Conservation (phyloP, 2,797 vertebrate species). For the Carcharodon carcharias region DNA sequence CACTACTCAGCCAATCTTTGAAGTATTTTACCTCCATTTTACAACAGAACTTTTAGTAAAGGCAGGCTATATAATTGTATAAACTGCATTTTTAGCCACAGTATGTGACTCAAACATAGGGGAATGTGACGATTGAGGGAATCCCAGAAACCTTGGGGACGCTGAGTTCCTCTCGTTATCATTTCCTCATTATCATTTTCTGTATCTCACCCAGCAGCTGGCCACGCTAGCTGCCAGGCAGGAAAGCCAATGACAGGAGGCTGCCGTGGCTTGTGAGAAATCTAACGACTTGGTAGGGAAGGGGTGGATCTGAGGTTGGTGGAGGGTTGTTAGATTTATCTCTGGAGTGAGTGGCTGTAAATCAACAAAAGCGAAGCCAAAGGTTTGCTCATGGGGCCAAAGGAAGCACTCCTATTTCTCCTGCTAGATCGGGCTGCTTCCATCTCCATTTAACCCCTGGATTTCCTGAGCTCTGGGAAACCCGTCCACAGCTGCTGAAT, state of each 20-base stretch:
- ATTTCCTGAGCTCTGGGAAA: background rate
- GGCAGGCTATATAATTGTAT: background rate
- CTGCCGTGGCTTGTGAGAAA: background rate
- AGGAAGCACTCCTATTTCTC: background rate
- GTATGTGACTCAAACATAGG: background rate
- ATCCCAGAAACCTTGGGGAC: background rate
- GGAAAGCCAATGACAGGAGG: background rate
- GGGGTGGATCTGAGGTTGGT: background rate
- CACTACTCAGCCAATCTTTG: too few relatives aligned
- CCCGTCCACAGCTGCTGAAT: background rate
- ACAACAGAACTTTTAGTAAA: background rate
- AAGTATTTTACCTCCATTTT: too few relatives aligned
- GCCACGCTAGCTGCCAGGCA: background rate
- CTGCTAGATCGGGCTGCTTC: background rate
- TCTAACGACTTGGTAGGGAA: background rate
- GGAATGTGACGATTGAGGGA: background rate
- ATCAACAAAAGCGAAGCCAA: background rate
- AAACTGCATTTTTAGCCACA: background rate
- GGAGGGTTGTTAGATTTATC: background rate
- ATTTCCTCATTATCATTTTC: background rate
- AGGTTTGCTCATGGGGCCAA: background rate
- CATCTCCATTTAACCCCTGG: background rate
- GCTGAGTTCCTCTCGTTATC: background rate
- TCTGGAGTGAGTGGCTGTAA: background rate
- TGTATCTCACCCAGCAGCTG: background rate